Base-by-base conservation (phyloP, 2,888 invertebrate species). In the Callimorpha dominula region DNA sequence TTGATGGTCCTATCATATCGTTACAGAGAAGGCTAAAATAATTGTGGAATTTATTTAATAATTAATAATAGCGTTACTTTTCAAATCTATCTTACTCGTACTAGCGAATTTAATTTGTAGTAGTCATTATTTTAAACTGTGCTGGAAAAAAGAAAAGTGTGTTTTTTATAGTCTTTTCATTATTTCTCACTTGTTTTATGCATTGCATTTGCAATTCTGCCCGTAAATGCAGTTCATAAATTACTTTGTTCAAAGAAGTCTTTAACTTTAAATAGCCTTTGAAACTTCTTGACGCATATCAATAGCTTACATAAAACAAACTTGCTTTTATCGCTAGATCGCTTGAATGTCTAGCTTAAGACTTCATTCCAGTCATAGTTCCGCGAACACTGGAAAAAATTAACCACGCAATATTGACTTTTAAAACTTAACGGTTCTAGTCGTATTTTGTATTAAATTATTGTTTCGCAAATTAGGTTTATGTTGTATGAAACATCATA, bases 301-400 rank as follows among this genome's bases (percentile, higher is more conserved):
- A 31, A 65, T 57, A 71, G n/a, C 49, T 71, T 49, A 42, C 50
- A 15, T 15, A 64, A 67, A 68, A 67, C 54, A 65, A 65, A 65
- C 8, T 71, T 62, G 31, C 46, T 68, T 63, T 68, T 46, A 65
- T 71, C 68, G 65, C 20, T 42, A 20, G 6, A 63, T 64, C 50
- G 20, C 49, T 15, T 63, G 20, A 60, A 70, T 62, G n/a, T 52
- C 40, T 40, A 49, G 68, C 71, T 46, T 81, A 84, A 82, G 77
- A 68, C 81, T 73, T 63, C 74, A 82, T 85, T 81, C 86, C 65
- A 69, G 20, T 49, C 50, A 62, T 40, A 40, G 49, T 43, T 40
- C 17, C 15, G 40, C 5, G 1, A 60, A 4, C 9, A 31, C 57
- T 4, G 20, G 5, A 20, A 17, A n/a, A 3, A n/a, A 4, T 52